These are phyloP conservation scores for Alloscopus bannaensis DNA, from an alignment of 2,888 invertebrate species.

Conservation along the genomic window DNA sequence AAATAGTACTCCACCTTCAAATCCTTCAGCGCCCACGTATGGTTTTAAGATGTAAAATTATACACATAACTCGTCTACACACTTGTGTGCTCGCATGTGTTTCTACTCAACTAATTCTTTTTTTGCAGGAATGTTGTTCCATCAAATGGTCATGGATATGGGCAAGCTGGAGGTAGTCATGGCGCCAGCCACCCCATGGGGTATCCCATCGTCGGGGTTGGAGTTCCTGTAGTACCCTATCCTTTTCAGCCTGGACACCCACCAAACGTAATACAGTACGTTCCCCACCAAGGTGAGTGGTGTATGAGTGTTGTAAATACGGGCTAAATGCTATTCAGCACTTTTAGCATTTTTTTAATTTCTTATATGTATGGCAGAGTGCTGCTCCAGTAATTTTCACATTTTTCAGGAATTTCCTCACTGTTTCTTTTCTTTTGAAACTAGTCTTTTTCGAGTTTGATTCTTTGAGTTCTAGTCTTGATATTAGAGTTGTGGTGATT, in stretches of 20 bases:
- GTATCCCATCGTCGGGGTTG: constrained; percentile 45
- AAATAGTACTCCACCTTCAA: constrained; percentile 62
- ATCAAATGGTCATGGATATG: constrained; percentile 70
- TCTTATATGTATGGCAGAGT: too few species aligned
- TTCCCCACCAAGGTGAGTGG: constrained; percentile 67
- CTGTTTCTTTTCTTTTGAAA: too few species aligned
- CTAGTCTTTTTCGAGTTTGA: too few species aligned
- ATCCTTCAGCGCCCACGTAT: constrained; percentile 68
- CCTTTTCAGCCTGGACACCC: constrained; percentile 50
- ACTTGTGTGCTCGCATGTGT: too few species aligned
- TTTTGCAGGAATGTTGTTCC: constrained; percentile 67
- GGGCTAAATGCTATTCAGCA: too few species aligned
- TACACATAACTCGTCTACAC: not conserved
- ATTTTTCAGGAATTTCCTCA: not conserved
- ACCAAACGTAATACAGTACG: constrained; percentile 55
- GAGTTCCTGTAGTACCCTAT: constrained; percentile 61
- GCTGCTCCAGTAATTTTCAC: constrained; percentile 2
- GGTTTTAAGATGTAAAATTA: constrained; percentile 14
- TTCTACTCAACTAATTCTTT: not conserved
- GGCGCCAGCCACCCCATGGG: constrained; percentile 47
- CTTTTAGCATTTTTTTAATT: too few species aligned
- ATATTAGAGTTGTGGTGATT: too few species aligned
- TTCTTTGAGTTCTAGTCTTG: too few species aligned
- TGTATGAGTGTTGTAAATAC: not conserved
- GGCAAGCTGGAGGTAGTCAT: constrained; percentile 65